Evolutionary conservation across 2,888 invertebrate species (phyloP).

Genomic region (Drosophila antonietae): DNA sequence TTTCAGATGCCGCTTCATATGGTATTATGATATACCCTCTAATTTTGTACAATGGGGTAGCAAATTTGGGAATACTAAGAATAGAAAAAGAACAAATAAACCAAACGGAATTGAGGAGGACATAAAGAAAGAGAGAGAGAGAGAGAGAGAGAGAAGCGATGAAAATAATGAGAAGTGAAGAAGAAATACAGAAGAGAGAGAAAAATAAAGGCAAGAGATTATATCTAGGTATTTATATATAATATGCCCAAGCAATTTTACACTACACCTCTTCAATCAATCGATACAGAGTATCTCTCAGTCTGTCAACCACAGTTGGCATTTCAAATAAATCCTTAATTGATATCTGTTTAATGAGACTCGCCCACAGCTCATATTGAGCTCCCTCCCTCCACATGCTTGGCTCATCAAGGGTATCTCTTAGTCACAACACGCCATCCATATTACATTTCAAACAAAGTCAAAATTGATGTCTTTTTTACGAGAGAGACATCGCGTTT

Average conservation of each 20-base stretch:
- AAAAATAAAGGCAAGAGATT: too few species aligned
- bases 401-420: background rate
- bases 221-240: too few species aligned
- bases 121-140: background rate
- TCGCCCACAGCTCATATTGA: background rate
- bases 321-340: background rate
- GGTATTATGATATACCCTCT: slow-evolving; percentile 45
- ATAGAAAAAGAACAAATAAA: background rate
- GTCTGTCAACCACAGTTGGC: too few species aligned
- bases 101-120: background rate
- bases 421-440: slow-evolving; percentile 12
- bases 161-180: too few species aligned
- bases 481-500: slow-evolving; percentile 62
- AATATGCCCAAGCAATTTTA: background rate
- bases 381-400: background rate
- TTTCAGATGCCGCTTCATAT: slow-evolving; percentile 38
- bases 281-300: background rate
- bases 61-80: background rate
- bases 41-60: background rate
- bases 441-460: slow-evolving; percentile 71
- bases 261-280: background rate
- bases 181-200: too few species aligned
- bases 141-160: too few species aligned
- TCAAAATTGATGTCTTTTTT: slow-evolving; percentile 78
- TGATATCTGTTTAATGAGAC: background rate